Evolutionary conservation across 2,113 vertebrate genomes (phyloP).

Genomic region (Grantiella picta): DNA sequence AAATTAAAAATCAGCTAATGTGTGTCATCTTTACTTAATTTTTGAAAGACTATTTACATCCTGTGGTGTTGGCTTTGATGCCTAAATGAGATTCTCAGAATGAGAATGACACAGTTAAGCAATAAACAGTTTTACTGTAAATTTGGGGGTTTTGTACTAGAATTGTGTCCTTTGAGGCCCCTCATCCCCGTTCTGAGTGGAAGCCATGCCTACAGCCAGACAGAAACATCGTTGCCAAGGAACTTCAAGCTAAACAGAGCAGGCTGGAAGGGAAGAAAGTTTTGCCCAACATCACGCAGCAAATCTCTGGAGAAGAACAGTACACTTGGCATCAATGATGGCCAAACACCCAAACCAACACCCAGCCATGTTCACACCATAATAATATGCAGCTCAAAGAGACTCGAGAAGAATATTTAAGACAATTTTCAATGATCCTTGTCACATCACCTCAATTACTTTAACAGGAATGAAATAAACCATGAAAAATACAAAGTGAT

Average conservation of each 20-base stretch:
- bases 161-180: background rate
- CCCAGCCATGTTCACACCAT: background rate
- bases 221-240: background rate
- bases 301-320: background rate
- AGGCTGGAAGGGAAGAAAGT: background rate
- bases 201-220: background rate
- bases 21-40: background rate
- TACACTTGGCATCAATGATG: background rate
- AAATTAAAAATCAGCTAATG: background rate
- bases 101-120: background rate
- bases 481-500: background rate
- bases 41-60: background rate
- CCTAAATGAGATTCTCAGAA: background rate
- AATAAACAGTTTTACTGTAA: background rate
- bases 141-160: background rate
- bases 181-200: background rate
- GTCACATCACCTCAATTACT: background rate
- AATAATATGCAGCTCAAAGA: background rate
- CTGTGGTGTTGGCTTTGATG: background rate
- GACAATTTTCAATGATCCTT: background rate
- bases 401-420: background rate
- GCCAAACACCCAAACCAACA: background rate
- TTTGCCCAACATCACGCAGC: accelerated
- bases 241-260: background rate
- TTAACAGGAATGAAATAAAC: background rate